phyloP scores from a whole-genome alignment of 2,113 vertebrate genomes.

The Lanius ludovicianus region DNA sequence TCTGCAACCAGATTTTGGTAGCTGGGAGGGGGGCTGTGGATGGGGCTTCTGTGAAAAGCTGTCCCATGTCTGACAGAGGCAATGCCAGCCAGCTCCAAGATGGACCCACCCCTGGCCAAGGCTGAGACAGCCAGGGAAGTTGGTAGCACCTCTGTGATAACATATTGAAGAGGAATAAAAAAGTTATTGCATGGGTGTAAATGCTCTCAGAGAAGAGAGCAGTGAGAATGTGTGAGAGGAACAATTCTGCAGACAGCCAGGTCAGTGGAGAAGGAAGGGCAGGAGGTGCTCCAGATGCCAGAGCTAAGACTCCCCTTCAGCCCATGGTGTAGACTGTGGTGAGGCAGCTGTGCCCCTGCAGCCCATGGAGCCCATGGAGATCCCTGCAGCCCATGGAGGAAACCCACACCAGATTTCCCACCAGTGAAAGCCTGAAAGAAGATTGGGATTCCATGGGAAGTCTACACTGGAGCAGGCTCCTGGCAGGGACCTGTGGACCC shows the following conservation, averaged over 20 bases:
- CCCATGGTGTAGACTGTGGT: fast-evolving
- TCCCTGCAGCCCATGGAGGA: background rate
- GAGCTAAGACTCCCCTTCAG: background rate
- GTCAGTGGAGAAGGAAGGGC: background rate
- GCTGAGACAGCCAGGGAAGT: background rate
- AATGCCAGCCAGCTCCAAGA: background rate
- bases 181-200: background rate
- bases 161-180: background rate
- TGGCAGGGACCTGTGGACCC: no score
- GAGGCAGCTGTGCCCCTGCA: background rate
- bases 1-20: background rate
- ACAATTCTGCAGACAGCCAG: background rate
- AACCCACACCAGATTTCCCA: background rate
- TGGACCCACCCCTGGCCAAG: fast-evolving
- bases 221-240: background rate
- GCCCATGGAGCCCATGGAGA: background rate
- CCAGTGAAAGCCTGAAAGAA: background rate
- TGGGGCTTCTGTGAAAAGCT: background rate
- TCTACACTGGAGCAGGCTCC: background rate
- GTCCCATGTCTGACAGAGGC: background rate
- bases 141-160: background rate
- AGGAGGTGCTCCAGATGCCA: background rate
- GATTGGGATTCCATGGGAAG: background rate
- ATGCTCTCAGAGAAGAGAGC: background rate
- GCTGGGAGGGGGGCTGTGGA: fast-evolving